Percentiles rank a stretch among this genome's conserved stretches.
phyloP scores from a whole-genome alignment of 2,888 invertebrate genomes.

The Morinoia aosen region DNA sequence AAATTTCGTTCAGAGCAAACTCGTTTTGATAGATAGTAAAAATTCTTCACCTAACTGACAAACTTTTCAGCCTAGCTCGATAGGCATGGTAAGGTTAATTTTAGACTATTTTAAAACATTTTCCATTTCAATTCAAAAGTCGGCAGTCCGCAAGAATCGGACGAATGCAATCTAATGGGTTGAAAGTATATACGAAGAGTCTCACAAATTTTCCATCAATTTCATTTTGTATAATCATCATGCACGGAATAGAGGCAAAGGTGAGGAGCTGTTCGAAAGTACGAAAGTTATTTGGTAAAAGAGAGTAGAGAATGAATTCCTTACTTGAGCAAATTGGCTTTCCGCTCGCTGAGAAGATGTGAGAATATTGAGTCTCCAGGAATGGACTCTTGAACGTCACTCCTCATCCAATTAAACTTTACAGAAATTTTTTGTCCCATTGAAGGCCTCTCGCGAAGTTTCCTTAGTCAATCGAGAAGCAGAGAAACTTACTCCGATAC shows the following conservation, averaged over 20 bases:
- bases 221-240: background rate
- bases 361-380: background rate
- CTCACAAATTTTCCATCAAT: background rate
- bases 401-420: constrained; percentile 4
- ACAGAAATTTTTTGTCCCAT: background rate
- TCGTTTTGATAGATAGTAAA: no score
- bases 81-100: no score
- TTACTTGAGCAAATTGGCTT: background rate
- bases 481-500: background rate
- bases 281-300: background rate
- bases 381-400: background rate
- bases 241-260: background rate
- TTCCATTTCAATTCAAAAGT: background rate
- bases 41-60: no score
- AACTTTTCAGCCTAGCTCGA: no score
- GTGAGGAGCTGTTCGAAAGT: background rate
- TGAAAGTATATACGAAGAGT: background rate
- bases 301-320: background rate
- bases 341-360: background rate
- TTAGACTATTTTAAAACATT: background rate
- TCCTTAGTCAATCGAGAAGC: background rate
- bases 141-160: no score
- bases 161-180: background rate
- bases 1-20: no score
- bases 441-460: background rate